Conservation (phyloP, 2,888 invertebrate genomes). For the Schizaphis graminum region DNA sequence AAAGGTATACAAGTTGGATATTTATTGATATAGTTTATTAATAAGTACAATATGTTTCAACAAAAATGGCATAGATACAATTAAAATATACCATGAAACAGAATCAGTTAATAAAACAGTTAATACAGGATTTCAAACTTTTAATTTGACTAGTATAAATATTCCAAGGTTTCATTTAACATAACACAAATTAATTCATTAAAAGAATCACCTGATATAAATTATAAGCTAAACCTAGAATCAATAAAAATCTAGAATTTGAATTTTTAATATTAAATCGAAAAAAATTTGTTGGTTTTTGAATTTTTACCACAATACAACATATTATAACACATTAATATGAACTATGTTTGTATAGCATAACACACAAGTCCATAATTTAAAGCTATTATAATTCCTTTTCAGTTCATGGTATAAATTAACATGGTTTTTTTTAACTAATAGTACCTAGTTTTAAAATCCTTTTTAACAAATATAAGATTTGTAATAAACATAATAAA, state of each 20-base stretch:
- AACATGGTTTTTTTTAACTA: background rate
- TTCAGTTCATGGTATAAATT: background rate
- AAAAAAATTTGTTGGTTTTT: background rate
- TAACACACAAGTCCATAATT: background rate
- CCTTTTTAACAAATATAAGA: background rate
- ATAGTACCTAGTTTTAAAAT: background rate
- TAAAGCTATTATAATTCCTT: background rate
- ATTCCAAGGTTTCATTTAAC: no score
- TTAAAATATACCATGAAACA: background rate
- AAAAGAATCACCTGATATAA: no score
- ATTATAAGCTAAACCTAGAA: no score
- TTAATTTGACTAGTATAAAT: no score
- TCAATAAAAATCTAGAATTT: background rate
- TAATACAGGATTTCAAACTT: background rate
- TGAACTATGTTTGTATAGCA: background rate
- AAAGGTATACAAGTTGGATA: background rate
- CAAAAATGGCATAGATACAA: background rate
- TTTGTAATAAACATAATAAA: background rate
- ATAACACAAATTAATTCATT: no score
- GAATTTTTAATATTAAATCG: background rate
- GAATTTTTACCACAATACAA: background rate
- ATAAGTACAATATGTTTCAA: background rate
- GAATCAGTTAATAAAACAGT: background rate
- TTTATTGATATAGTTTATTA: background rate
- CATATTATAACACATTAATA: background rate